phyloP scores from a whole-genome alignment of 2,113 vertebrate species.

The Gadus macrocephalus region DNA sequence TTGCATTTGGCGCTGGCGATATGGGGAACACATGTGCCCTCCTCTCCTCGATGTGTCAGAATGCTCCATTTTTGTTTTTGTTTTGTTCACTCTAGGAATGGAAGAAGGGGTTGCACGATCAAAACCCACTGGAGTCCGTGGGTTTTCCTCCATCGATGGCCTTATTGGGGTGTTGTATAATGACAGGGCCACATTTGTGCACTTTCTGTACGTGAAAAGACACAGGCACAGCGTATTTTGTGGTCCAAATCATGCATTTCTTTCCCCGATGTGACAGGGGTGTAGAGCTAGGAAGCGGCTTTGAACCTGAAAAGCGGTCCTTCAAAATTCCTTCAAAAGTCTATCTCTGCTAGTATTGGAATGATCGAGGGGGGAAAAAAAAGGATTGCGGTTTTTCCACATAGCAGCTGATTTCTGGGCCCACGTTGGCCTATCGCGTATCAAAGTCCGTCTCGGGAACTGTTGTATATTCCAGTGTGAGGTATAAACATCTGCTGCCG shows the following conservation, averaged over 20 bases:
- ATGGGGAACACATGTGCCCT: constrained; percentile 71
- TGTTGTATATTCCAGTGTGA: constrained; percentile 30
- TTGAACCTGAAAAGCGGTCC: too few species aligned
- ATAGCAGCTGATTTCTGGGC: constrained; percentile 64
- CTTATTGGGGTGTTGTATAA: too few species aligned
- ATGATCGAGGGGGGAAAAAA: constrained; percentile 4
- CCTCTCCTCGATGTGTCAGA: constrained; percentile 46
- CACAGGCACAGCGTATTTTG: too few species aligned
- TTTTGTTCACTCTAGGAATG: too few species aligned
- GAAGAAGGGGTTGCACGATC: constrained; percentile 40
- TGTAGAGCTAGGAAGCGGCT: too few species aligned
- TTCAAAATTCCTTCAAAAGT: too few species aligned
- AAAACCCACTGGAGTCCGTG: constrained; percentile 50
- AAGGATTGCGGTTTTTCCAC: constrained; percentile 60
- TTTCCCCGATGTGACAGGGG: too few species aligned
- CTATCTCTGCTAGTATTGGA: too few species aligned
- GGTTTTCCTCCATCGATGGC: neutral
- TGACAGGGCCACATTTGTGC: too few species aligned
- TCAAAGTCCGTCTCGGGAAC: constrained; percentile 65
- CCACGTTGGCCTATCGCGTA: constrained; percentile 63
- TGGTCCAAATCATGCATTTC: too few species aligned
- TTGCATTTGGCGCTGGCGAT: constrained; percentile 65
- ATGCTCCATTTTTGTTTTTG: constrained; percentile 20
- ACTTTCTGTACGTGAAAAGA: too few species aligned
- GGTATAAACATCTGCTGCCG: constrained; percentile 38